Conservation (phyloP, 2,113 vertebrate species). For the Hippocampus abdominalis region DNA sequence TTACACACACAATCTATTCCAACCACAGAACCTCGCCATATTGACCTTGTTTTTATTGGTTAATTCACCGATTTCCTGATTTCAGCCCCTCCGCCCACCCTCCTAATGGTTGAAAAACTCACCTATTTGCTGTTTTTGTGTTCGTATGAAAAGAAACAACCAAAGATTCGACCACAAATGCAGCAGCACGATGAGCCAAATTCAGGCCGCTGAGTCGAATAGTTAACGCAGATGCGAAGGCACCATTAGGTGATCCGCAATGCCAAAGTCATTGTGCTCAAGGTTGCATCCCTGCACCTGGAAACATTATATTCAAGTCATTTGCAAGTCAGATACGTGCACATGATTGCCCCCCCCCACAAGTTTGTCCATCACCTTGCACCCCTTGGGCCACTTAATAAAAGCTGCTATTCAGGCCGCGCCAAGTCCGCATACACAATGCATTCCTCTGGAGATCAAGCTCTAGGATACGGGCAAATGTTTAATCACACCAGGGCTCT, state of each 20-base stretch:
- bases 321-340: conserved; percentile 22
- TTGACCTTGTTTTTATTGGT: no score
- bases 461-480: conserved; percentile 40
- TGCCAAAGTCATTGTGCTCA: conserved; percentile 4
- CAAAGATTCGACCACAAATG: neutral
- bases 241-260: conserved; percentile 20
- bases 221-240: conserved; percentile 14
- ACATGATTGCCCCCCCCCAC: conserved; percentile 22
- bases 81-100: neutral
- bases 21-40: no score
- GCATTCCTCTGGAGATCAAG: conserved; percentile 51
- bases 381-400: conserved; percentile 39
- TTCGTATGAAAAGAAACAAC: no score
- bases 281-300: conserved; percentile 21
- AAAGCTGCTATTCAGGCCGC: conserved; percentile 27
- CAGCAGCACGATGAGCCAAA: neutral
- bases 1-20: no score
- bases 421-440: conserved; percentile 35
- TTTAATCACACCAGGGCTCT: conserved; percentile 39
- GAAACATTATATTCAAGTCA: conserved; percentile 17
- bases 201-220: neutral
- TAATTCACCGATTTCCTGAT: neutral
- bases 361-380: conserved; percentile 37
- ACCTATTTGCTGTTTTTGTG: no score
- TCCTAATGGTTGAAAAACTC: no score